Evolutionary conservation across 2,888 invertebrate genomes (phyloP).

Genomic region (Cephonodes hylas): DNA sequence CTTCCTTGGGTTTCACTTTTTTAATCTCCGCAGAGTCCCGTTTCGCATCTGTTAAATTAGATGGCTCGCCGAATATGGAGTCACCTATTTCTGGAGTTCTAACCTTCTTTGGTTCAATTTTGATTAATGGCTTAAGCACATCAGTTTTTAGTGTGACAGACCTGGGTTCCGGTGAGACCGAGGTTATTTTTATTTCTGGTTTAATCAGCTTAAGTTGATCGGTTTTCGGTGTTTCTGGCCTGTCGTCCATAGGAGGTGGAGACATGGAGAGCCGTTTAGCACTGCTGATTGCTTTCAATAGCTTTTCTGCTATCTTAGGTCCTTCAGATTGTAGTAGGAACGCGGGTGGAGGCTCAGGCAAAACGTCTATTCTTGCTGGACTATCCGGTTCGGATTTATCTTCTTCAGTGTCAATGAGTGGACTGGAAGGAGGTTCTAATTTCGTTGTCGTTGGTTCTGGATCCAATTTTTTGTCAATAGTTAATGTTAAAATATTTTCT

Average conservation of each 20-base stretch:
- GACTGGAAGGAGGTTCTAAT: slow-evolving; percentile 63
- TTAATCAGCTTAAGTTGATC: slow-evolving; percentile 47
- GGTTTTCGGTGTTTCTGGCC: slow-evolving; percentile 55
- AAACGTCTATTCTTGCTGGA: slow-evolving; percentile 69
- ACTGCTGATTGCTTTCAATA: slow-evolving; percentile 82
- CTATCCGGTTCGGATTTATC: slow-evolving; percentile 77
- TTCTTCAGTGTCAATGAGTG: slow-evolving; percentile 72
- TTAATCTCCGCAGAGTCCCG: slow-evolving; percentile 58
- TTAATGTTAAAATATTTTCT: slow-evolving; percentile 35
- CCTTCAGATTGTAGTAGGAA: slow-evolving; percentile 75
- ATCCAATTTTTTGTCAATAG: slow-evolving; percentile 48
- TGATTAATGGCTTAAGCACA: slow-evolving; percentile 39
- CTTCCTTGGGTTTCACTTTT: slow-evolving; percentile 60
- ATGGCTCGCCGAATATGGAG: slow-evolving; percentile 67
- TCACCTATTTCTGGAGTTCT: slow-evolving; percentile 49
- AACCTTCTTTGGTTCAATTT: slow-evolving; percentile 55
- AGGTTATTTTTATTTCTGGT: slow-evolving; percentile 43
- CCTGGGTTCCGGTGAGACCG: slow-evolving; percentile 45
- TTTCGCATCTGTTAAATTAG: slow-evolving; percentile 58
- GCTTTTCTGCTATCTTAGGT: slow-evolving; percentile 83
- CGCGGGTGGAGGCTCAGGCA: slow-evolving; percentile 74
- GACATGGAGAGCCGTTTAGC: slow-evolving; percentile 78
- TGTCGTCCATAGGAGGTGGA: slow-evolving; percentile 60
- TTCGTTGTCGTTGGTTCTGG: slow-evolving; percentile 45
- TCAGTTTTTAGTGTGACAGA: slow-evolving; percentile 37